Evolutionary conservation across 2,113 vertebrate species (phyloP), one percentile per base, ranked within the genome.

Genomic region (Boleophthalmus pectinirostris): DNA sequence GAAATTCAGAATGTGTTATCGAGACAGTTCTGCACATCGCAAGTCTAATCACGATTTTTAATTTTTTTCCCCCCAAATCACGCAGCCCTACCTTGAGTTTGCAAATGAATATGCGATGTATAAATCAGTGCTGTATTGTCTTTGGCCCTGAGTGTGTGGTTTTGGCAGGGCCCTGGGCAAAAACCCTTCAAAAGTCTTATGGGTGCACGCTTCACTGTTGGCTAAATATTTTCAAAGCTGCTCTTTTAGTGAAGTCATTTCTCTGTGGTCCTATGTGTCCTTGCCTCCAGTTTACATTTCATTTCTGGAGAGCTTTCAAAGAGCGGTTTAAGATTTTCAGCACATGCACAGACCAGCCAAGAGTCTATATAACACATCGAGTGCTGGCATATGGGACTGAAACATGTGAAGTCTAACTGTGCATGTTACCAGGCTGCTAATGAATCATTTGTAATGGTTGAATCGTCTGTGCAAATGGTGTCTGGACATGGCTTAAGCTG

Each of bases 221-320:
- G 61, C 61, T 64, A 64, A 64, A 64, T 64, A 64, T 64, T 64
- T 64, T 64, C 61, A 64, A 64, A 64, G 61, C 61, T 64, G 61
- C 33, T 64, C 61, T 64, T 64, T 64, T 64, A 64, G 61, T 64
- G 61, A 64, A 64, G 61, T 64, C 33, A 64, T 64, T 64, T 43
- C 61, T 64, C 33, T 64, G 61, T 35, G 61, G 61, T 64, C 29
- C 61, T 64, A 43, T 64, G 61, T 64, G 61, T 64, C 61, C 61
- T 64, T 64, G 61, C 33, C 8, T 18, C 61, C 16, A 35, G 60
- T 63, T 63, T 63, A 38, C 60, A 63, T 63, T 63, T 63, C 60
- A 63, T 38, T 63, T 11, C 33, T 63, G 60, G 60, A 63, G 35
- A 2, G 29, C 29, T 63, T 63, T 63, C 60, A 63, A 63, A 63